phyloP scores from a whole-genome alignment of 2,888 invertebrate species.

The Callosobruchus maculatus region DNA sequence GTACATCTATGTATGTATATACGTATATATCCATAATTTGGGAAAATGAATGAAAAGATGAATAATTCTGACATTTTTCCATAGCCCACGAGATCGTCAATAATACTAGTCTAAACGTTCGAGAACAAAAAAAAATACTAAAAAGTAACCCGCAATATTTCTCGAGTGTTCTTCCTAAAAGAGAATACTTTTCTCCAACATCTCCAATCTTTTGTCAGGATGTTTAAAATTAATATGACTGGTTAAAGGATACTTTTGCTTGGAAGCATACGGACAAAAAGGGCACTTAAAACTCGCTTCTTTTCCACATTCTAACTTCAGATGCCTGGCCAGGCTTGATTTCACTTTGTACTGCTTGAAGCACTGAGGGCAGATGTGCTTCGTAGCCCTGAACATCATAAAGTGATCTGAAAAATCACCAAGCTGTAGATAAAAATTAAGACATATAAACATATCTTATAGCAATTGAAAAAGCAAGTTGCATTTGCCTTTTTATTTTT shows the following conservation, averaged over 20 bases:
- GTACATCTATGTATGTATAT: too few species aligned
- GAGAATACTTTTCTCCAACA: background rate
- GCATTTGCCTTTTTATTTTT: too few species aligned
- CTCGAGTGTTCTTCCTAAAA: background rate
- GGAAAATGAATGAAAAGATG: too few species aligned
- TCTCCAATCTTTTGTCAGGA: background rate
- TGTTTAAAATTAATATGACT: conserved; percentile 21
- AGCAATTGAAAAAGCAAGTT: too few species aligned
- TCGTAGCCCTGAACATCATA: background rate
- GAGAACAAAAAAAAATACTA: background rate
- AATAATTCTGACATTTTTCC: too few species aligned
- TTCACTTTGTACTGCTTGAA: conserved; percentile 16
- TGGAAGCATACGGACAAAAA: conserved; percentile 23
- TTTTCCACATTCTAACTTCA: conserved; percentile 36
- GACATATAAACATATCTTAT: too few species aligned
- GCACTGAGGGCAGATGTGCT: conserved; percentile 11
- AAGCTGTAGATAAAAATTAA: background rate
- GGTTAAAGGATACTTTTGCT: conserved; percentile 18
- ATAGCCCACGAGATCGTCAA: background rate
- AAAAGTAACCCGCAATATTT: background rate
- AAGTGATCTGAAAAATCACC: background rate
- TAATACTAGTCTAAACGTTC: background rate
- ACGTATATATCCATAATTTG: too few species aligned
- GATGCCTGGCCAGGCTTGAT: conserved; percentile 26
- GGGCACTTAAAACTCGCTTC: conserved; percentile 35